phyloP scores from a whole-genome alignment of 2,888 invertebrate genomes.

The Mimachlamys varia region DNA sequence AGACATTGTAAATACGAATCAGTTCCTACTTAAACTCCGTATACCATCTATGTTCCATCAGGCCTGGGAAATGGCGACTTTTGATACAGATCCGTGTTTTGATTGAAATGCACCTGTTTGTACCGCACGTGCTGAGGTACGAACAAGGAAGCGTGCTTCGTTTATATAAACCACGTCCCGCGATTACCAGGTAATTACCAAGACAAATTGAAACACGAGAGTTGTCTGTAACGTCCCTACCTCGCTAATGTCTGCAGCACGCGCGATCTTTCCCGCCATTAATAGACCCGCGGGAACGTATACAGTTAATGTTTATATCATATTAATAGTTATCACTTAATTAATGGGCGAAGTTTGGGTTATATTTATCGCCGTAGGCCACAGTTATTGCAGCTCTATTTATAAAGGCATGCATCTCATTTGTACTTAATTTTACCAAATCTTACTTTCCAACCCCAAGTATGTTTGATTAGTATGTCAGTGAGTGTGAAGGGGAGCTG shows the following conservation, averaged over 20 bases:
- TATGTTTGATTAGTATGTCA: too few relatives aligned
- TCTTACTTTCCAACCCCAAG: too few relatives aligned
- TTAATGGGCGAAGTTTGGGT: background rate
- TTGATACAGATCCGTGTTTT: background rate
- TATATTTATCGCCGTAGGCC: background rate
- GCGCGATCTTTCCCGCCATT: background rate
- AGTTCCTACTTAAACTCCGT: background rate
- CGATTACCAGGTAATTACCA: slow-evolving; percentile 19
- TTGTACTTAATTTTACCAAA: background rate
- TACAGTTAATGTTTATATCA: background rate
- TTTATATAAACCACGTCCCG: background rate
- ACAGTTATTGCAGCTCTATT: background rate
- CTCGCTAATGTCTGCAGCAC: background rate
- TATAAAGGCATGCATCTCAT: background rate
- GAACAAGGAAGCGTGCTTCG: background rate
- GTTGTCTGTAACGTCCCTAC: background rate
- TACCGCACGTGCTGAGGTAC: slow-evolving; percentile 15
- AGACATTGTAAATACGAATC: background rate
- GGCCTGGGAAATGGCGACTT: background rate
- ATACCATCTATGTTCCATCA: background rate
- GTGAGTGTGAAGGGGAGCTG: too few relatives aligned
- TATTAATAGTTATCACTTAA: background rate
- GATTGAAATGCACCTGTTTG: slow-evolving; percentile 14
- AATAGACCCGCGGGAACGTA: background rate
- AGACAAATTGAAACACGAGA: slow-evolving; percentile 34